A percentile compares a stretch with the other conserved stretches of the same genome.
Evolutionary conservation across 2,888 invertebrate species (phyloP).

Genomic region (Rhimphoctona megacephalus): DNA sequence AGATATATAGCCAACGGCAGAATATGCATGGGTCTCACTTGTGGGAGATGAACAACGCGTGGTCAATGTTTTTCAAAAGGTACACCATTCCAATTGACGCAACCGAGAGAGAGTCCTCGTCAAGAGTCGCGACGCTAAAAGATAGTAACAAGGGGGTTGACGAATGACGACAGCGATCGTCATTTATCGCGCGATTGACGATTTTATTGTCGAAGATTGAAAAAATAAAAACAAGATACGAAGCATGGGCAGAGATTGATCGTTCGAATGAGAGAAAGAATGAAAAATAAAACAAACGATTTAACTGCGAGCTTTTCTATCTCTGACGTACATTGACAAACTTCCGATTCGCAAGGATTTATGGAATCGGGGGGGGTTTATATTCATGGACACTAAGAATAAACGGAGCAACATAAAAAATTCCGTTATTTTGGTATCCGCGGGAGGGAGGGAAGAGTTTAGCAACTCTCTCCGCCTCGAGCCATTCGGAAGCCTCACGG

Average conservation of each 20-base stretch:
- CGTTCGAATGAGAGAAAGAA: background rate
- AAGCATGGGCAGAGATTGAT: background rate
- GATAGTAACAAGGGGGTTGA: conserved; percentile 42
- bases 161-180: conserved; percentile 32
- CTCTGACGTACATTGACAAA: background rate
- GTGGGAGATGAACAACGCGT: background rate
- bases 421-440: conserved; percentile 65
- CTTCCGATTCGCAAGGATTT: background rate
- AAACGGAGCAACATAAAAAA: conserved; percentile 28
- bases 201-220: background rate
- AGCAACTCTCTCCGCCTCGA: conserved; percentile 65
- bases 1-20: background rate
- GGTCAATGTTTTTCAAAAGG: conserved; percentile 42
- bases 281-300: background rate
- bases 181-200: conserved; percentile 12
- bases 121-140: conserved; percentile 41
- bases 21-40: conserved; percentile 7
- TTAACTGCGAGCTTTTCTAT: background rate
- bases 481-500: conserved; percentile 37
- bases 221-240: background rate
- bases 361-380: background rate
- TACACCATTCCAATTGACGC: conserved; percentile 52
- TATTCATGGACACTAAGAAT: conserved; percentile 11
- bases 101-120: conserved; percentile 32
- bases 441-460: conserved; percentile 36